Conservation (phyloP, 2,113 vertebrate species). For the Percopsis transmontana region DNA sequence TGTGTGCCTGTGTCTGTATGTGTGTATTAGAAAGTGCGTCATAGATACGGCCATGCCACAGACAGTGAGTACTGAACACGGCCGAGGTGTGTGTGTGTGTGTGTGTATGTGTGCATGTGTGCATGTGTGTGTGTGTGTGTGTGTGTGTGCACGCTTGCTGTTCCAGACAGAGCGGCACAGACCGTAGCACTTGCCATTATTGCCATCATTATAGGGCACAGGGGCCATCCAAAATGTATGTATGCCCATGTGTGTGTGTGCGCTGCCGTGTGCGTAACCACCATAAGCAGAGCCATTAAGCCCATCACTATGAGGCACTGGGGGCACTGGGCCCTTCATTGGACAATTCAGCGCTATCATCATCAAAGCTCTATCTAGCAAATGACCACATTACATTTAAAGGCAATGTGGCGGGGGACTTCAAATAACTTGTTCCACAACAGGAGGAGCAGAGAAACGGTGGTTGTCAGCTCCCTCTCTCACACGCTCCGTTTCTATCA, state of each 20-base stretch:
- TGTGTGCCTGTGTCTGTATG: conserved; percentile 1
- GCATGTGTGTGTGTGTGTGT: background rate
- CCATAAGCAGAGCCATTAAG: conserved; percentile 47
- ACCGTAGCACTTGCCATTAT: conserved; percentile 52
- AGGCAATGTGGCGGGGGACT: conserved; percentile 22
- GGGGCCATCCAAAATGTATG: conserved; percentile 31
- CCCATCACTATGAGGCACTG: conserved; percentile 39
- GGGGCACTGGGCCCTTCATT: conserved; percentile 36
- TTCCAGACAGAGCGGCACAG: conserved; percentile 38
- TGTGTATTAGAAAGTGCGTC: conserved; percentile 17
- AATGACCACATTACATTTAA: conserved; percentile 47
- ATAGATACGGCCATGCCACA: background rate
- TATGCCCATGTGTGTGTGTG: conserved; percentile 19
- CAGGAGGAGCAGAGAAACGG: conserved; percentile 32
- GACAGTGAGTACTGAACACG: conserved; percentile 14
- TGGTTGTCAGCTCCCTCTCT: conserved; percentile 31
- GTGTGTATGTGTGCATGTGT: too few species aligned
- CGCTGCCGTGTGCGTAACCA: conserved; percentile 12
- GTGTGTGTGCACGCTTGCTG: background rate
- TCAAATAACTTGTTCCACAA: conserved; percentile 51
- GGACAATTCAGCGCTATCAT: conserved; percentile 44
- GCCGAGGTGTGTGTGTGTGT: conserved; percentile 2
- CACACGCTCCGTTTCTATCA: conserved; percentile 14
- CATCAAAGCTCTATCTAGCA: conserved; percentile 51
- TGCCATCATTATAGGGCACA: conserved; percentile 49